Evolutionary conservation across 2,888 invertebrate genomes (phyloP), one percentile per base, ranked within the genome.

Genomic region (Ellobium chinense): DNA sequence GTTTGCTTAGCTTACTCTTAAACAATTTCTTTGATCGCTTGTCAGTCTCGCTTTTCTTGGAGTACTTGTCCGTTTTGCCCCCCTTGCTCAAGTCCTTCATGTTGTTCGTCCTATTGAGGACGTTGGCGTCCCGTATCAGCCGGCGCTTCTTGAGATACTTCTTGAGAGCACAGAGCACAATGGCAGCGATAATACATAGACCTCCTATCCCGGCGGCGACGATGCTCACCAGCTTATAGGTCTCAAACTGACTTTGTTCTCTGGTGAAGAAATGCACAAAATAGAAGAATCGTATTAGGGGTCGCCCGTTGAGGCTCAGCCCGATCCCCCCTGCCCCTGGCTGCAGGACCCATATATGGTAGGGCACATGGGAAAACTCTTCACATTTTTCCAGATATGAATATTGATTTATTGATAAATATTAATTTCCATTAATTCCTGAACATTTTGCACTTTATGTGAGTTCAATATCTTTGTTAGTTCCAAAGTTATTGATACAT

Each of bases 1-100:
- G n/a, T n/a, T n/a, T n/a, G n/a, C n/a, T n/a, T n/a, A n/a, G 36
- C 65, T 31, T 65, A 65, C 65, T 65, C 29, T 27, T 65, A 65
- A 65, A 65, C 14, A 65, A 29, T 65, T 65, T 65, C 34, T 14
- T 29, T 3, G 29, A 4, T 29, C 63, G 12, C 12, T 66, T 66
- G 18, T 34, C 34, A 14, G 27, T 66, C 37, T 31, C 34, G 37
- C 36, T 24, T 4, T 66, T 36, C 4, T 34, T 34, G 24, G 3
- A 4, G 36, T 66, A 12, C 9, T n/a, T n/a, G 37, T 18, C 18
- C 7, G n/a, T n/a, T 34, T 66, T 66, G 66, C 18, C 37, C 37
- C 24, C 34, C 2, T 24, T 63, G 31, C 21, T 36, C 34, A 66
- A n/a, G 66, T 66, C 66, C 18, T 27, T 37, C 66, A 36, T 66